A percentile compares a stretch with the other conserved stretches of the same genome.
phyloP scores from a whole-genome alignment of 1,140 invertebrate species.

The Acromyrmex echinatior region DNA sequence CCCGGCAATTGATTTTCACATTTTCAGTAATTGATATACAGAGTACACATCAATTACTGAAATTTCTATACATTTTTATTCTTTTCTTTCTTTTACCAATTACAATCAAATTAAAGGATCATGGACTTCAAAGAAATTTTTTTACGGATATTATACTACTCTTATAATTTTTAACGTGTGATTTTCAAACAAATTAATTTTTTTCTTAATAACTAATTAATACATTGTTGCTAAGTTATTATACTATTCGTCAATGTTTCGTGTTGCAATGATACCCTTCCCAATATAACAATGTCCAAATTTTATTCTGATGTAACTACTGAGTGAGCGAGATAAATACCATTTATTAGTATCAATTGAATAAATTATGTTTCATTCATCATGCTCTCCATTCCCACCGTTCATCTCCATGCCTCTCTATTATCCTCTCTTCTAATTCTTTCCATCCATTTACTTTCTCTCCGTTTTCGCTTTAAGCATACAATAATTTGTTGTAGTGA shows the following conservation, averaged over 20 bases:
- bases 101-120: neutral
- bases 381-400: constrained; percentile 26
- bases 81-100: neutral
- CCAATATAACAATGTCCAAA: constrained; percentile 27
- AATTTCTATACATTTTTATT: neutral
- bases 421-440: constrained; percentile 45
- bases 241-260: neutral
- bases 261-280: neutral
- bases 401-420: neutral
- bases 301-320: constrained; percentile 65
- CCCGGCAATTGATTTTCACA: constrained; percentile 10
- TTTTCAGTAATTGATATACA: constrained; percentile 18
- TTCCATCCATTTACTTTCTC: constrained; percentile 40
- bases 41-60: constrained; percentile 7
- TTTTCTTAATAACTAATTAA: neutral
- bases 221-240: too few relatives aligned
- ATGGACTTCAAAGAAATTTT: neutral
- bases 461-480: constrained; percentile 20
- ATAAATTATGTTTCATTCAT: constrained; percentile 79
- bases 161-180: neutral
- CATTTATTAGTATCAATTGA: constrained; percentile 79
- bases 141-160: too few relatives aligned
- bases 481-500: constrained; percentile 27
- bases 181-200: constrained; percentile 5
- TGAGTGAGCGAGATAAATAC: constrained; percentile 58